These are phyloP conservation scores for Chelonoidis abingdonii DNA, from an alignment of 2,113 vertebrate genomes.

Conservation along the genomic window DNA sequence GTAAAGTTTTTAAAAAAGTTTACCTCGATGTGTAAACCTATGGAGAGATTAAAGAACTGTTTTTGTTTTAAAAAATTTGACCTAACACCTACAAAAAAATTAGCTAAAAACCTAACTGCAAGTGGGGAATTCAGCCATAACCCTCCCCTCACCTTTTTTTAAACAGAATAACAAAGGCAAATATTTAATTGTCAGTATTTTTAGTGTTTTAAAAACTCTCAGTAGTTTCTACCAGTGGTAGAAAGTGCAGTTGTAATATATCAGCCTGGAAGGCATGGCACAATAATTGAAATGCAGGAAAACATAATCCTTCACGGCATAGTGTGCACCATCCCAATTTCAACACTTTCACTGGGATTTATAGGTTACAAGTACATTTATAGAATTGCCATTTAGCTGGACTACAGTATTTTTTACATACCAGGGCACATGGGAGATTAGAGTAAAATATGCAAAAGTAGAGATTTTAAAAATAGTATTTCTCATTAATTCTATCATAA, in stretches of 20 bases:
- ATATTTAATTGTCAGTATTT: background rate
- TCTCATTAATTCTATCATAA: slow-evolving; percentile 57
- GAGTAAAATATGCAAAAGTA: slow-evolving; percentile 57
- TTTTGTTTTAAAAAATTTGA: background rate
- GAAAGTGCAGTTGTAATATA: background rate
- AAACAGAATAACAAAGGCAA: background rate
- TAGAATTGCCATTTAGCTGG: background rate
- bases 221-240: background rate
- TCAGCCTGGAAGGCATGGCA: background rate
- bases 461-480: slow-evolving; percentile 66
- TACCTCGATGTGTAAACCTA: background rate
- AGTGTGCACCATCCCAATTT: background rate
- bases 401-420: background rate
- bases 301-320: background rate
- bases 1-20: background rate
- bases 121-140: background rate
- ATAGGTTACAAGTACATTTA: background rate
- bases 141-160: background rate
- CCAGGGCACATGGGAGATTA: slow-evolving; percentile 54
- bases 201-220: background rate
- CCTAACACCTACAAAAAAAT: background rate
- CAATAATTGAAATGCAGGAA: background rate
- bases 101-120: background rate
- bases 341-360: background rate
- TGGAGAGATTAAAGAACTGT: background rate